Base-by-base conservation (phyloP, 2,113 vertebrate genomes). In the Maccullochella peelii region DNA sequence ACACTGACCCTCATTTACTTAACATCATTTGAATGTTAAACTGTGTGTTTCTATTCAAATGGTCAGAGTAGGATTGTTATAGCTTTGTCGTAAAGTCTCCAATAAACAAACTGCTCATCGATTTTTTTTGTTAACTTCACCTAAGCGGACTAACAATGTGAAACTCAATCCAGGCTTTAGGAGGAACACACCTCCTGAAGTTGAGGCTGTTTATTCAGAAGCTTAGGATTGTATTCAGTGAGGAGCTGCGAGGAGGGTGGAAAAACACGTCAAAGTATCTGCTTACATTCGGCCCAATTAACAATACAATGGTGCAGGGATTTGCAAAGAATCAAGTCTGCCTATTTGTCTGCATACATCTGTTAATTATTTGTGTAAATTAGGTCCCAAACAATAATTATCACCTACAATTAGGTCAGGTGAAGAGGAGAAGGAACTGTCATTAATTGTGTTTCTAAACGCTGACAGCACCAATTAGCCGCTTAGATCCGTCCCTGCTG, bases 311-410 rank as follows among this genome's bases (percentile, higher is more conserved):
- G 95, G 95, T 88, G 92, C 93, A 21, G 95, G 96, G 96, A 89
- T 92, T 96, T 96, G 94, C 95, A 94, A 90, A 95, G 93, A 93
- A 95, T 95, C 91, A 95, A 88, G 86, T 94, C 91, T 78, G 92
- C 95, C 94, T 96, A 94, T 97, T 97, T 97, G 97, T 97, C 96
- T 96, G 95, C 89, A 95, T 93, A 95, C 97, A 97, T 92, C 96
- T 97, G 97, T 96, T 97, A 97, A 97, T 98, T 97, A 97, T 96
- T 97, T 94, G 94, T 95, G 94, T 95, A 96, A 97, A 97, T 97
- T 95, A 96, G 95, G 95, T 95, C 95, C 95, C 96, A 97, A 97
- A 97, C 95, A 96, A 96, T 98, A 96, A 97, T 97, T 97, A 97
- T 97, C 97, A 97, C 96, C 95, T 97, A 95, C 94, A 96, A 95